Percentiles rank a stretch among this genome's conserved stretches.
Evolutionary conservation across 2,888 invertebrate species (phyloP).

Genomic region (Mechanitis mazaeus): DNA sequence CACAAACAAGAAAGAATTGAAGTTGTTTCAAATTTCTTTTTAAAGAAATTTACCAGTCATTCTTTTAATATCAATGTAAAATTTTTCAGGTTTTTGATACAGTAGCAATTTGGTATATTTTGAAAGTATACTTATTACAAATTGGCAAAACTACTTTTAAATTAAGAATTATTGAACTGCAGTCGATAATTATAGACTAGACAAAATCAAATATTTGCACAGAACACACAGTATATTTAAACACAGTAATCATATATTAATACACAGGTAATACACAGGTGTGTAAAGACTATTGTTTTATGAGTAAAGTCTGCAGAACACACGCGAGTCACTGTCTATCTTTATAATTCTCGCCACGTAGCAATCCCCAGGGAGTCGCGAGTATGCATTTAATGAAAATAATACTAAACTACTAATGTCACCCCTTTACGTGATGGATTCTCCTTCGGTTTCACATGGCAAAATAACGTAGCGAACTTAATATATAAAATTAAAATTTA

Average conservation of each 20-base stretch:
- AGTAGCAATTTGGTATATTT: too few species aligned
- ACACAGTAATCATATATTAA: too few species aligned
- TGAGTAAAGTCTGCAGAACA: constrained; percentile 15
- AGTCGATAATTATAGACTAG: too few species aligned
- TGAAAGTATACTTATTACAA: too few species aligned
- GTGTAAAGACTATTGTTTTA: neutral
- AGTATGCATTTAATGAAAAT: constrained; percentile 42
- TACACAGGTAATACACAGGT: too few species aligned
- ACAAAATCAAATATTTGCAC: too few species aligned
- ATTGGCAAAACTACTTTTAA: too few species aligned
- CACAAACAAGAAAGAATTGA: neutral
- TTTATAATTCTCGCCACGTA: constrained; percentile 35
- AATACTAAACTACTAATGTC: constrained; percentile 39
- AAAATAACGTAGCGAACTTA: neutral
- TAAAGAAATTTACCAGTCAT: neutral
- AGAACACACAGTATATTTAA: too few species aligned
- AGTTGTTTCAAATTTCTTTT: neutral
- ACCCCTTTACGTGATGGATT: constrained; percentile 37
- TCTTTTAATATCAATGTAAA: too few species aligned
- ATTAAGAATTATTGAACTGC: too few species aligned
- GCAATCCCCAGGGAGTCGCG: constrained; percentile 27
- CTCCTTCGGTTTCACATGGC: constrained; percentile 10
- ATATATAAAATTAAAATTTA: too few species aligned
- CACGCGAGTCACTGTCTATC: constrained; percentile 12
- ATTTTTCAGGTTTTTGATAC: too few species aligned